Evolutionary conservation across 2,888 invertebrate genomes (phyloP).

Genomic region (Drosophila paracracens): DNA sequence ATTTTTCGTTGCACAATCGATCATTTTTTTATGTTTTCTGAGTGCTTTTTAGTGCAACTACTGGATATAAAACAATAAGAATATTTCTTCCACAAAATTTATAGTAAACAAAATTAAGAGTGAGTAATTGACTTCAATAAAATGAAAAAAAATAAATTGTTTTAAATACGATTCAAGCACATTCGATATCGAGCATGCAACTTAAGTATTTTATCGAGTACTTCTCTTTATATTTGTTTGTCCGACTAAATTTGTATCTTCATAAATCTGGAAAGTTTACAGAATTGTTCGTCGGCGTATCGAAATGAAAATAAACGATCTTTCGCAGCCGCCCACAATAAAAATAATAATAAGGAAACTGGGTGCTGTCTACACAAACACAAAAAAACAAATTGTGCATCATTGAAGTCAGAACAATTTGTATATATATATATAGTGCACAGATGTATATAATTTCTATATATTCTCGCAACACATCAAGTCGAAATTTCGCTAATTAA

Average conservation of each 20-base stretch:
- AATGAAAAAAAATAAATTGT: not conserved
- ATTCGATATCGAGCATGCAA: not conserved
- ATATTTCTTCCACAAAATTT: not conserved
- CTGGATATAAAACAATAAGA: conserved; percentile 1
- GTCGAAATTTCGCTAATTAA: conserved; percentile 75
- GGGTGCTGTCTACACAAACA: conserved; percentile 31
- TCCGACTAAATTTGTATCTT: conserved; percentile 23
- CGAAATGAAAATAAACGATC: conserved; percentile 62
- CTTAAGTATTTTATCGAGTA: not conserved
- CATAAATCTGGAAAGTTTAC: conserved; percentile 50
- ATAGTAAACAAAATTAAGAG: not conserved
- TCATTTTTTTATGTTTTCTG: conserved; percentile 25
- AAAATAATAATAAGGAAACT: conserved; percentile 35
- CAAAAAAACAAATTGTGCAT: conserved; percentile 66
- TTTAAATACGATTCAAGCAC: not conserved
- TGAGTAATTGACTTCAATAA: not conserved
- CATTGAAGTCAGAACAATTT: conserved; percentile 52
- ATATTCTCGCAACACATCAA: not conserved
- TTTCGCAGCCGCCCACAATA: conserved; percentile 29
- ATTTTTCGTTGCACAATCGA: conserved; percentile 47
- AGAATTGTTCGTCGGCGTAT: conserved; percentile 29
- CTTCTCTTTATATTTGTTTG: not conserved
- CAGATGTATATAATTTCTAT: conserved; percentile 11
- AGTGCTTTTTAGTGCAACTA: conserved; percentile 19
- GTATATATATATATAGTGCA: conserved; percentile 8